phyloP scores from a whole-genome alignment of 2,797 vertebrate species.

The Ctenochaetus hawaiiensis region DNA sequence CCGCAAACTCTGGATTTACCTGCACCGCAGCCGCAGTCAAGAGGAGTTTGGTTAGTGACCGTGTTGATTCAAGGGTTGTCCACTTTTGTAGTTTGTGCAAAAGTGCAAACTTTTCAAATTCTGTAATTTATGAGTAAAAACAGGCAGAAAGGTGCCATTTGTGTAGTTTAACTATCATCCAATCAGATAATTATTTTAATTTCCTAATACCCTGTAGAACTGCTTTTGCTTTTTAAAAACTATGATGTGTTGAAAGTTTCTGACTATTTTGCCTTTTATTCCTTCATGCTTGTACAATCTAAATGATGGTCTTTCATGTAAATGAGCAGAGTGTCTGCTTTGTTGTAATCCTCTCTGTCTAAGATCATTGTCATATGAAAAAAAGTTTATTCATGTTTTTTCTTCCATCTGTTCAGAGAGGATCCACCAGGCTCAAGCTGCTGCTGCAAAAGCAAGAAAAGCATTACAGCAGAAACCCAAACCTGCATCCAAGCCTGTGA shows the following conservation, averaged over 20 bases:
- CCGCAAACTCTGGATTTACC: slow-evolving; percentile 97
- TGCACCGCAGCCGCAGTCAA: slow-evolving; percentile 94
- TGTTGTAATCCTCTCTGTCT: not conserved
- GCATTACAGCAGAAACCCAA: slow-evolving; percentile 98
- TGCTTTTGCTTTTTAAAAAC: not conserved
- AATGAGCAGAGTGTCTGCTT: not conserved
- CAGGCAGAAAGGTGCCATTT: not conserved
- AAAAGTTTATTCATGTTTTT: not conserved
- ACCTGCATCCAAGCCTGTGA: slow-evolving; percentile 93
- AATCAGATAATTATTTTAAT: not conserved
- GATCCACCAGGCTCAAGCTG: slow-evolving; percentile 98
- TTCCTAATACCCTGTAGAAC: not conserved
- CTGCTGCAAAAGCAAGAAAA: slow-evolving; percentile 97
- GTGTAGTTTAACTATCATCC: not conserved
- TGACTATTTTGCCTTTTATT: not conserved
- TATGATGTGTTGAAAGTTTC: not conserved
- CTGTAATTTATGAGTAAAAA: not conserved
- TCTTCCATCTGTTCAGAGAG: slow-evolving; percentile 85
- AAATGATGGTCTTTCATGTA: not conserved
- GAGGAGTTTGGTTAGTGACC: slow-evolving; percentile 93
- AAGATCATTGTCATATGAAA: not conserved
- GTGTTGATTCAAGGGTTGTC: not conserved
- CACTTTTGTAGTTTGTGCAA: not conserved
- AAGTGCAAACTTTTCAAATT: not conserved
- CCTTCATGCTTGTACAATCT: not conserved